phyloP scores from a whole-genome alignment of 1,140 invertebrate species.

The Megathymus violae region DNA sequence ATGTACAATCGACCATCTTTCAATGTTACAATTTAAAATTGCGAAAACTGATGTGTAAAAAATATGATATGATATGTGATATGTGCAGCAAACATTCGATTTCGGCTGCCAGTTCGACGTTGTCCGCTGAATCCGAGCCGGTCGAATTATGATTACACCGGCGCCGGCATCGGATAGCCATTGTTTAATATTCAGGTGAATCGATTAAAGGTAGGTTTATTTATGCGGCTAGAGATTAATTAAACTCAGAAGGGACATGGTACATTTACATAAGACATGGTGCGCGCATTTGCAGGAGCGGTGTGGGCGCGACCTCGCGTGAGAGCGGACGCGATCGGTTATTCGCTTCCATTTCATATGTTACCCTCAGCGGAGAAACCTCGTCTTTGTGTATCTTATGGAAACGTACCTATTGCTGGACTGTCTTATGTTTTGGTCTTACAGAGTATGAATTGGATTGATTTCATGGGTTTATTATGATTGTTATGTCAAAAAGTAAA shows the following conservation, averaged over 20 bases:
- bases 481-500: too few species aligned
- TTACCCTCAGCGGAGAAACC: conserved; percentile 21
- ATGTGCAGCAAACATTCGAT: too few species aligned
- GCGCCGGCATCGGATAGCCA: conserved; percentile 41
- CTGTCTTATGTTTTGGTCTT: neutral
- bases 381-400: conserved; percentile 13
- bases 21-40: too few species aligned
- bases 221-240: conserved; percentile 79
- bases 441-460: neutral
- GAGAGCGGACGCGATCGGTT: conserved; percentile 39
- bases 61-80: neutral
- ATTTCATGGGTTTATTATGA: too few species aligned
- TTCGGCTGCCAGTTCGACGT: neutral
- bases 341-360: conserved; percentile 42
- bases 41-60: neutral
- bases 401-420: conserved; percentile 20
- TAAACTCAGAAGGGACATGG: conserved; percentile 71
- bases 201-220: conserved; percentile 70
- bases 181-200: conserved; percentile 71
- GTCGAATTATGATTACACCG: conserved; percentile 50
- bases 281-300: conserved; percentile 68
- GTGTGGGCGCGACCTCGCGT: conserved; percentile 74
- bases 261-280: conserved; percentile 79
- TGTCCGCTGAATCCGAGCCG: neutral
- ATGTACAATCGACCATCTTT: too few species aligned